Conservation (phyloP, 2,888 invertebrate genomes). For the Altica lythri region DNA sequence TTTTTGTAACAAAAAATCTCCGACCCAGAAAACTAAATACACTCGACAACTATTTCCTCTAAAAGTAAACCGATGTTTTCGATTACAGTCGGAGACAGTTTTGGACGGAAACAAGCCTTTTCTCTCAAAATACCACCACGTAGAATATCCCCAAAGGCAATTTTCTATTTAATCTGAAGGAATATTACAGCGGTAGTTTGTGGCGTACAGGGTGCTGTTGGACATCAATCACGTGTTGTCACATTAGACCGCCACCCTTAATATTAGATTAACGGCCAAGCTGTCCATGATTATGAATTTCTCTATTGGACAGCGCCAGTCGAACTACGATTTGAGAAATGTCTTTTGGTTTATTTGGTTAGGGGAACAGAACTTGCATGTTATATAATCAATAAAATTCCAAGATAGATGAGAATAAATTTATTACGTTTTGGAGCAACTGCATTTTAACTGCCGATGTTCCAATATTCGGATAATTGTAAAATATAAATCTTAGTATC, state of each 20-base stretch:
- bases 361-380: no score
- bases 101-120: not conserved
- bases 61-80: constrained; percentile 2
- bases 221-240: constrained; percentile 13
- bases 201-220: no score
- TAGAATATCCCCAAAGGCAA: not conserved
- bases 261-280: constrained; percentile 10
- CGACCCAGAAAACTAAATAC: not conserved
- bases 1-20: no score
- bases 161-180: not conserved
- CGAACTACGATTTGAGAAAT: constrained; percentile 5
- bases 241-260: constrained; percentile 3
- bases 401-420: no score
- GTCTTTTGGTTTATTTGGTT: not conserved
- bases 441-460: no score
- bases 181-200: no score
- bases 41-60: not conserved
- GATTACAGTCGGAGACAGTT: not conserved
- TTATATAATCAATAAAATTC: no score
- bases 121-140: not conserved
- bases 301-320: not conserved
- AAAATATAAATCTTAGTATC: no score
- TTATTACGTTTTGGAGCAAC: no score
- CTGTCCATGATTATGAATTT: constrained; percentile 10
- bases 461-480: no score